These are phyloP conservation scores for Eristalinus aeneus DNA, from an alignment of 2,888 invertebrate species.

Conservation along the genomic window DNA sequence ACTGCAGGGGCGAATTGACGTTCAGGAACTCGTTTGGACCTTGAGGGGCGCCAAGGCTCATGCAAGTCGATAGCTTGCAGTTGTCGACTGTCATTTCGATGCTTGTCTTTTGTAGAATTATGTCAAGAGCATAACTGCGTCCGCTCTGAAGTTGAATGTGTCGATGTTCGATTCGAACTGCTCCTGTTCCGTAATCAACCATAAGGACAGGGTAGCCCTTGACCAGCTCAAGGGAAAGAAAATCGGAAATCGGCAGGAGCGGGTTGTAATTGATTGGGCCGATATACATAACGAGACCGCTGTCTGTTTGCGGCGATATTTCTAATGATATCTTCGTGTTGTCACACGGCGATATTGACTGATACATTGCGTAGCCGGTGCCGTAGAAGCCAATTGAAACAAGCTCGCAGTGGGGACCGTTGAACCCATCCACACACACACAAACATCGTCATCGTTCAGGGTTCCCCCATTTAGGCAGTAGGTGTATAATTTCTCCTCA, in stretches of 20 bases:
- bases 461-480: slow-evolving; percentile 90
- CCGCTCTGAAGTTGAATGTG: slow-evolving; percentile 90
- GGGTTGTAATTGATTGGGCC: slow-evolving; percentile 89
- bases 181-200: slow-evolving; percentile 94
- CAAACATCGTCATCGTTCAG: slow-evolving; percentile 85
- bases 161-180: slow-evolving; percentile 86
- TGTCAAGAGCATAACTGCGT: slow-evolving; percentile 92
- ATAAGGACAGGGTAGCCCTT: slow-evolving; percentile 91
- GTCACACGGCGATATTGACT: slow-evolving; percentile 92
- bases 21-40: slow-evolving; percentile 89
- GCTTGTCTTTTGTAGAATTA: slow-evolving; percentile 84
- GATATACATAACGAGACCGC: slow-evolving; percentile 94
- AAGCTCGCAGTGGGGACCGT: slow-evolving; percentile 95
- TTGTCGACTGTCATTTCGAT: slow-evolving; percentile 91
- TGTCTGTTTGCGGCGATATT: slow-evolving; percentile 87
- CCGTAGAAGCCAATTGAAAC: slow-evolving; percentile 93
- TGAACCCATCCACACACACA: slow-evolving; percentile 89
- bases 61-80: slow-evolving; percentile 86
- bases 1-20: slow-evolving; percentile 92
- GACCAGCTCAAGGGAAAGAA: slow-evolving; percentile 92
- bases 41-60: slow-evolving; percentile 86
- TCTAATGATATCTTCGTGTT: slow-evolving; percentile 91
- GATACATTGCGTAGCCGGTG: slow-evolving; percentile 96
- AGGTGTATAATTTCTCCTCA: slow-evolving; percentile 79
- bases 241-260: slow-evolving; percentile 88